These are phyloP conservation scores for Miopithecus talapoin DNA, from an alignment of 2,797 vertebrate species.

Conservation along the genomic window DNA sequence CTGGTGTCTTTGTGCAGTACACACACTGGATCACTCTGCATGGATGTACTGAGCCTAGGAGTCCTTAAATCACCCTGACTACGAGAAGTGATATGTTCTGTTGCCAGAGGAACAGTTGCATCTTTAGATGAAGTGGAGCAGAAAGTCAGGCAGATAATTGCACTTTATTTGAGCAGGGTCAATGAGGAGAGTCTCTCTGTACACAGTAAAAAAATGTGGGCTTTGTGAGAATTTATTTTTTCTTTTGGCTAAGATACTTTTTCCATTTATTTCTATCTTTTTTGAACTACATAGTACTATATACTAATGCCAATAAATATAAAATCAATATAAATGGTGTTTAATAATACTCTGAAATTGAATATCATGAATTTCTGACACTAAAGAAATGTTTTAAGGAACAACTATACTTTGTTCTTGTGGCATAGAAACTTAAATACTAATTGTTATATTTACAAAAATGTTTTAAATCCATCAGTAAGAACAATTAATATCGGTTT, in stretches of 20 bases:
- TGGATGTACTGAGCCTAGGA: neutral
- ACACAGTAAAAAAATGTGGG: neutral
- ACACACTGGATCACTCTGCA: neutral
- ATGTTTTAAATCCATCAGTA: neutral
- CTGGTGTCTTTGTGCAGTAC: neutral
- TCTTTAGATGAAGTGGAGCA: neutral
- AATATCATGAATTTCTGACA: neutral
- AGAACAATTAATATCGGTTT: constrained; percentile 11
- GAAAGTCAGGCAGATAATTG: neutral
- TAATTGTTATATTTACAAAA: neutral
- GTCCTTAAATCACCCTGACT: neutral
- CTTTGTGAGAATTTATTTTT: neutral
- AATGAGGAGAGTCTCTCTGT: neutral
- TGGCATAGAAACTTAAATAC: neutral
- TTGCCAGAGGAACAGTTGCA: neutral
- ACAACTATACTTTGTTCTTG: neutral
- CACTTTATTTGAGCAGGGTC: neutral
- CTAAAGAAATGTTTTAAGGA: neutral
- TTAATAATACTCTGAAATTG: neutral
- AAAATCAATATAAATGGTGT: neutral
- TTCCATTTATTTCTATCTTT: neutral
- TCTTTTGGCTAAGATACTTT: neutral
- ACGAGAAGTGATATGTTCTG: neutral
- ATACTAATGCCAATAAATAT: neutral
- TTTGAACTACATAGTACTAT: neutral